Evolutionary conservation across 1,140 invertebrate genomes (phyloP), one percentile per base, ranked within the genome.

Genomic region (Cotesia chilonis): DNA sequence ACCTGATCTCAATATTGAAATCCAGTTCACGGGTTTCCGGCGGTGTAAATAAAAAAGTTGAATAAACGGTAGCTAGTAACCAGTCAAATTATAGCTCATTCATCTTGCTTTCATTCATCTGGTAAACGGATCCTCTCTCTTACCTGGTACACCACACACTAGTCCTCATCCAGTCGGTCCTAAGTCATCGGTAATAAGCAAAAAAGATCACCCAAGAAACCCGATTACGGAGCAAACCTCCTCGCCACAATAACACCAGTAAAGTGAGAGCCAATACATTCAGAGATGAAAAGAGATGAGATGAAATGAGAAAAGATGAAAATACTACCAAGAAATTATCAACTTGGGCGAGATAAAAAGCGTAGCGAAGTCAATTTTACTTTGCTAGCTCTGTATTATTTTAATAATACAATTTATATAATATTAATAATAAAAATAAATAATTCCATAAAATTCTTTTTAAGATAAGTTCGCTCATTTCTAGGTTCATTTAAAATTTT

Each of bases 31-130:
- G 7, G 60, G 41, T 67, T 66, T 72, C 70, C 70, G 70, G 64
- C 70, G 70, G 64, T 72, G 1, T 47, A 47, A 6, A 47, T 9
- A 47, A 71, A 71, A 64, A 52, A 37, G 36, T 20, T 41, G 35
- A 63, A 12, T 47, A 20, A 65, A 28, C 41, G 17, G 60, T 55
- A 20, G 61, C 57, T 71, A 7, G 67, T 74, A 65, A 68, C 71
- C 75, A 57, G 51, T 38, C 76, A 81, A 83, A 82, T 81, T 78
- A 81, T 77, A 78, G 74, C 81, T 78, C 81, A 84, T 85, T 85
- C 84, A 84, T 82, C 76, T 47, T 47, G 41, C 76, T 82, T 84
- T 82, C 82, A 83, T 85, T 85, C 82, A 84, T 84, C 70, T 75
- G 69, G 20, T 69, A 63, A 41, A 71, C 61, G 59, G 47, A 59